Conservation (phyloP, 2,888 invertebrate species). For the Nowickia ferox region DNA sequence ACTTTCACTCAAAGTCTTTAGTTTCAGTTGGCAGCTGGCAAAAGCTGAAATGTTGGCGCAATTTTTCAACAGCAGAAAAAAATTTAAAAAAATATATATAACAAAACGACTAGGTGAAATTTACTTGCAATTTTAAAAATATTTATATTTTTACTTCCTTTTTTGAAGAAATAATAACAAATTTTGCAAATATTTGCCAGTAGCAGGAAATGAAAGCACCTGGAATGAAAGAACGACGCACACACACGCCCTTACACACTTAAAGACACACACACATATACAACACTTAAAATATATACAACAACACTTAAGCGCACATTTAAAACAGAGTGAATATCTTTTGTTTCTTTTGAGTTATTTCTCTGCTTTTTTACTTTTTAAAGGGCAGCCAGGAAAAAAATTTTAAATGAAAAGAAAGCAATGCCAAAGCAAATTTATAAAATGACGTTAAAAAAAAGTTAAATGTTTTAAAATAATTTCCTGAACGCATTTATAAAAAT, state of each 20-base stretch:
- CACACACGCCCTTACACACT: no score
- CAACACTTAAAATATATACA: no score
- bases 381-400: neutral
- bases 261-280: neutral
- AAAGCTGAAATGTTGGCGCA: no score
- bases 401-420: neutral
- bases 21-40: no score
- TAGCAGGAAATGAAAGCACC: slow-evolving; percentile 22
- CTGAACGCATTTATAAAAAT: neutral
- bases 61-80: no score
- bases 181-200: slow-evolving; percentile 37
- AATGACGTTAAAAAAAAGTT: neutral
- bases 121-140: neutral
- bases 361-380: neutral
- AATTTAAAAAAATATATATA: neutral
- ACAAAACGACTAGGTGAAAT: neutral
- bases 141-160: neutral
- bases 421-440: neutral
- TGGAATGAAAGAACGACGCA: neutral
- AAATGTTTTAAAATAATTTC: neutral
- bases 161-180: neutral
- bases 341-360: neutral
- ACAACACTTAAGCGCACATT: neutral
- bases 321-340: neutral
- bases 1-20: no score